Evolutionary conservation across 2,888 invertebrate species (phyloP), one percentile per base, ranked within the genome.

Genomic region (Drosophila mayaguana): DNA sequence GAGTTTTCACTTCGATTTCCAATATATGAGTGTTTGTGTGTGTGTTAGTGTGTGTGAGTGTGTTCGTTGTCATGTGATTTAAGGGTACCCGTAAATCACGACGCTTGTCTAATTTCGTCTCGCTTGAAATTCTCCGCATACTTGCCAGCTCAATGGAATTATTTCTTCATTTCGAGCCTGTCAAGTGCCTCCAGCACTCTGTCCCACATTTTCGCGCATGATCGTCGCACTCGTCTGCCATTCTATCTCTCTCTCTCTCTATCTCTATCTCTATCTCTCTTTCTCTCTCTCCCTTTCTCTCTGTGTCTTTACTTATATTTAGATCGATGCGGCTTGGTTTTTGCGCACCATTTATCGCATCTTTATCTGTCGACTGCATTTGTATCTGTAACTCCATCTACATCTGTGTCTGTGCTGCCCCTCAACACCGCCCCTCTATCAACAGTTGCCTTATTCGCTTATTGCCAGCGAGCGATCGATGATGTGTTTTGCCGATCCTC

Each of bases 1-100:
- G 42, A 72, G 55, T 80, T 79, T 80, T 75, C 80, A 75, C 67
- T 88, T 84, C 85, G 83, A 84, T 85, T 88, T 84, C 72, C 83
- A 78, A 80, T 83, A 75, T 72, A n/a, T 6, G 64, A 61, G 6
- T 63, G 28, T 55, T 34, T 56, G 22, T 64, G 32, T 59, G 45
- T 72, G 56, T 64, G 25, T n/a, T n/a, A n/a, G n/a, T 59, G 48
- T 64, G 48, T 40, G 51, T 28, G 56, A 2, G 1, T 62, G 57
- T 57, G 60, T 63, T 60, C 80, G 70, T 77, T 83, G 87, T 74
- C 83, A 74, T 88, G 88, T 88, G 83, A 87, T 90, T 90, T 89
- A 89, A 90, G 91, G 89, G 91, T 88, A 91, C 92, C 92, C 91
- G 92, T 92, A 92, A 92, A 92, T 92, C 92, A 92, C 91, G 92